phyloP scores from a whole-genome alignment of 2,797 vertebrate species.

The Cyprinodon diabolis region DNA sequence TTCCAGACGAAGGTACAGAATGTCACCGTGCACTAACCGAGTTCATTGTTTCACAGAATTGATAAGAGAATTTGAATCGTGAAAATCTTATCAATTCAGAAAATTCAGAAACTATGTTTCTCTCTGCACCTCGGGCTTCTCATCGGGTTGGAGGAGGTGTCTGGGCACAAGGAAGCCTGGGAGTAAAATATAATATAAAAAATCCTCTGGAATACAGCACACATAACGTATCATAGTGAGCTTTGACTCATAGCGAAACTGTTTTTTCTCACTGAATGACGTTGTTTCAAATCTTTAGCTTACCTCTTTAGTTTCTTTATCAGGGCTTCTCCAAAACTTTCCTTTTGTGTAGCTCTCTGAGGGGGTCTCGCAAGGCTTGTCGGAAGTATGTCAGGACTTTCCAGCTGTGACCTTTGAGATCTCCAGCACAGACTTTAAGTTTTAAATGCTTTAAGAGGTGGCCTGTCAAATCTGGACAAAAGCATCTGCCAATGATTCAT shows the following conservation, averaged over 20 bases:
- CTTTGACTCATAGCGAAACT: not conserved
- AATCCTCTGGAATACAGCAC: not conserved
- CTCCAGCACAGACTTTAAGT: not conserved
- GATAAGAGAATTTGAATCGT: too few relatives aligned
- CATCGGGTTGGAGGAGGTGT: too few relatives aligned
- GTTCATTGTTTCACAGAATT: too few relatives aligned
- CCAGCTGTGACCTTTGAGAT: slow-evolving; percentile 23
- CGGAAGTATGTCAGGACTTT: slow-evolving; percentile 1
- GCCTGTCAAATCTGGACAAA: not conserved
- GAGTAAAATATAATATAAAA: too few relatives aligned
- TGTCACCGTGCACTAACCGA: too few relatives aligned
- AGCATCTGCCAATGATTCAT: not conserved
- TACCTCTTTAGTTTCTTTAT: slow-evolving; percentile 25
- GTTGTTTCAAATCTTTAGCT: slow-evolving; percentile 14
- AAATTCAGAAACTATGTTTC: too few relatives aligned
- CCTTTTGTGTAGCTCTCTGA: slow-evolving; percentile 8
- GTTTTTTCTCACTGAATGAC: slow-evolving; percentile 15
- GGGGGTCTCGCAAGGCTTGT: slow-evolving; percentile 14
- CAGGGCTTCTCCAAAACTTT: slow-evolving; percentile 7
- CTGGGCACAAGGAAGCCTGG: too few relatives aligned
- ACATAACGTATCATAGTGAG: not conserved
- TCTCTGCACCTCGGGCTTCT: too few relatives aligned
- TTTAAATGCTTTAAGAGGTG: not conserved
- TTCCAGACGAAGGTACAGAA: too few relatives aligned
- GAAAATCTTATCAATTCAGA: too few relatives aligned